These are phyloP conservation scores for Listrodromus nycthemerus DNA, from an alignment of 2,888 invertebrate species.

Conservation along the genomic window DNA sequence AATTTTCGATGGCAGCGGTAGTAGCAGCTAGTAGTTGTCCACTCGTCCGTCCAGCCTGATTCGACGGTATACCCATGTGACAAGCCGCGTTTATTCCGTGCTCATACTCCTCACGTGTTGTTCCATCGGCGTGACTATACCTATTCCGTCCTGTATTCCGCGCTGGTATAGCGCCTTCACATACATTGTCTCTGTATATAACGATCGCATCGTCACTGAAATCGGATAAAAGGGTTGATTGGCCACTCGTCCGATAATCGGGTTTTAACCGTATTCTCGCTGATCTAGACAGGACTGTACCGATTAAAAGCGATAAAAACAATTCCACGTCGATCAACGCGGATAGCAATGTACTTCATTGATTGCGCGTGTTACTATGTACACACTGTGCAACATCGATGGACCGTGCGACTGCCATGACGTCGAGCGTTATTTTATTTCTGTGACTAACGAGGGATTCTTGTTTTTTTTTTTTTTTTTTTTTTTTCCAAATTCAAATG, in stretches of 20 bases:
- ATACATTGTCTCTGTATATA: background rate
- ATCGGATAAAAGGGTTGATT: slow-evolving; percentile 76
- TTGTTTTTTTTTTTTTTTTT: slow-evolving; percentile 23
- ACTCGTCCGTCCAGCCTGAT: slow-evolving; percentile 33
- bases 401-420: background rate
- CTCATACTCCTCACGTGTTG: slow-evolving; percentile 21
- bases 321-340: slow-evolving; percentile 44
- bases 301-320: slow-evolving; percentile 70
- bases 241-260: slow-evolving; percentile 73
- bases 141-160: slow-evolving; percentile 8
- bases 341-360: slow-evolving; percentile 39
- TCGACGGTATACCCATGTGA: slow-evolving; percentile 37
- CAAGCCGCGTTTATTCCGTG: slow-evolving; percentile 43
- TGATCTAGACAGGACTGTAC: slow-evolving; percentile 66
- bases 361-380: slow-evolving; percentile 35
- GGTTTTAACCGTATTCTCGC: slow-evolving; percentile 72
- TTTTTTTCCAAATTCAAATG: background rate
- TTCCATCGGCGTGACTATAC: slow-evolving; percentile 31
- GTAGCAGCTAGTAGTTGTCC: slow-evolving; percentile 25
- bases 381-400: background rate
- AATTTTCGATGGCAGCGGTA: slow-evolving; percentile 75
- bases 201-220: slow-evolving; percentile 65
- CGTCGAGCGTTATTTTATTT: slow-evolving; percentile 42
- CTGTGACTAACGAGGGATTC: slow-evolving; percentile 36
- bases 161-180: background rate